Evolutionary conservation across 2,888 invertebrate species (phyloP), one percentile per base, ranked within the genome.

Genomic region (Drosophila nigritarsus): DNA sequence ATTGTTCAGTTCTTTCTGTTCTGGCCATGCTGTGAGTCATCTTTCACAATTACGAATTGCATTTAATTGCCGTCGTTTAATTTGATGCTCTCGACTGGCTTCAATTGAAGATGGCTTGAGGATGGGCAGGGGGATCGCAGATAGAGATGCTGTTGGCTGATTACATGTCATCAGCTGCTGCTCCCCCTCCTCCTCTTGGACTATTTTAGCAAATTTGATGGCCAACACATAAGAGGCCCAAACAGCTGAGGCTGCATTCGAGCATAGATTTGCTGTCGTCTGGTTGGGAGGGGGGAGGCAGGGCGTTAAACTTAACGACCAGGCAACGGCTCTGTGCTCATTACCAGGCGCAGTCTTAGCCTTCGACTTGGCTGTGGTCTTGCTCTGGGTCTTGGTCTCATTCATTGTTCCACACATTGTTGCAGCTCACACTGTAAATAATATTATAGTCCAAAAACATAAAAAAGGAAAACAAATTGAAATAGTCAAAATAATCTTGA

Each of bases 161-260:
- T 53, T 34, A 53, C 53, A 53, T 53, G 53, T 53, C 34, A 53
- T 53, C 53, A 53, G 53, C 34, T 66, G 63, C n/a, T 40, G 40
- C n/a, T n/a, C 9, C 9, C 9, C n/a, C n/a, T 2, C 5, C 8
- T 20, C 5, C 9, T n/a, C 6, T 13, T 80, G 78, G 65, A 70
- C 78, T 73, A 78, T 75, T 81, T 81, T 73, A 67, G 76, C 76
- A 76, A 58, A 73, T 80, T 81, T 81, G 71, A 81, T 81, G 81
- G 71, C 68, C 68, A 71, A 75, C 73, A 78, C 73, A 78, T 71
- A 71, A 75, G 75, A 73, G 78, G 69, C 78, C 66, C 36, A 75
- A 80, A 65, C 66, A 73, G 66, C 49, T 49, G 50, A 24, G 45
- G 55, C 42, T 51, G 74, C 69, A 58, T 30, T 63, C 34, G 48